A percentile compares a stretch with the other conserved stretches of the same genome.
phyloP scores from a whole-genome alignment of 1,140 invertebrate species.

The Cheumatopsyche charites region DNA sequence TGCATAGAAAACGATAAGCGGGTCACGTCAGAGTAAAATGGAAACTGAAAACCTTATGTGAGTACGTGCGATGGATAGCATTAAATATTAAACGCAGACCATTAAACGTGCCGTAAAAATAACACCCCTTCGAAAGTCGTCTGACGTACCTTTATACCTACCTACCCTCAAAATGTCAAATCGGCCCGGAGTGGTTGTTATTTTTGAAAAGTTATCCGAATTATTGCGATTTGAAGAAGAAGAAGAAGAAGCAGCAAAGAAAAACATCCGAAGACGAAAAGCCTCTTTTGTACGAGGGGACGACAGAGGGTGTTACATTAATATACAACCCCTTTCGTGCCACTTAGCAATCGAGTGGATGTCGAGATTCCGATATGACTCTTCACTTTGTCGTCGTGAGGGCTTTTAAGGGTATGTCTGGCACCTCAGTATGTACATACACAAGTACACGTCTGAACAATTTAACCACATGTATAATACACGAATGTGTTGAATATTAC shows the following conservation, averaged over 20 bases:
- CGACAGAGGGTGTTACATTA: neutral
- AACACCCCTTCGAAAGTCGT: too few species aligned
- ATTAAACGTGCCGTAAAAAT: slow-evolving; percentile 17
- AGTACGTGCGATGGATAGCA: slow-evolving; percentile 5
- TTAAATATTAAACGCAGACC: slow-evolving; percentile 9
- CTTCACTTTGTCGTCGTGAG: slow-evolving; percentile 8
- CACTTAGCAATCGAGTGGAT: slow-evolving; percentile 22
- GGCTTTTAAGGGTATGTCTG: neutral
- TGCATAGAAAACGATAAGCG: slow-evolving; percentile 6
- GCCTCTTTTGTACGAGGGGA: too few species aligned
- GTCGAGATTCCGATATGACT: slow-evolving; percentile 26
- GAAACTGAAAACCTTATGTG: neutral
- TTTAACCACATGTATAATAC: too few species aligned
- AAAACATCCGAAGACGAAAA: too few species aligned
- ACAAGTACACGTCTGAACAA: neutral
- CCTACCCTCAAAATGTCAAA: neutral
- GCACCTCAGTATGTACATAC: neutral
- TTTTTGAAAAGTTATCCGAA: too few species aligned
- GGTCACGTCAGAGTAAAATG: slow-evolving; percentile 2
- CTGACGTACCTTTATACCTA: too few species aligned
- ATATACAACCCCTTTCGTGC: neutral
- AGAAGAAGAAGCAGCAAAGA: too few species aligned
- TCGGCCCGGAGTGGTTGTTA: too few species aligned
- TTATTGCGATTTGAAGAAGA: too few species aligned
- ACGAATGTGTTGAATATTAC: too few species aligned